Evolutionary conservation across 1,140 invertebrate genomes (phyloP), one percentile per base, ranked within the genome.

Genomic region (Drosophila erecta): DNA sequence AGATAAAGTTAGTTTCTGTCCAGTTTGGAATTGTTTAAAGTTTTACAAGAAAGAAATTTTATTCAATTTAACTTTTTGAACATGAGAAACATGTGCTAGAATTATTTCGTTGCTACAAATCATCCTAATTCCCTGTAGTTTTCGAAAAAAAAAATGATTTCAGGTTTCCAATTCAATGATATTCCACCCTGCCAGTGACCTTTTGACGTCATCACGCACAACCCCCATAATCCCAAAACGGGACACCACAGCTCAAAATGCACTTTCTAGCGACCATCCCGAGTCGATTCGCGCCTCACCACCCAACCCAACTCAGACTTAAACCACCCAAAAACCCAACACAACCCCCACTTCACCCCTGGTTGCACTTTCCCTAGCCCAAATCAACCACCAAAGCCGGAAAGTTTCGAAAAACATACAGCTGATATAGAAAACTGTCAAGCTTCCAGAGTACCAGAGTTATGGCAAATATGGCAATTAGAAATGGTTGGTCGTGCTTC

Each of bases 341-440:
- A 8, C 38, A 61, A 46, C 44, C 40, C 56, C 47, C 47, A 50
- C 47, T 15, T 49, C 50, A 12, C 33, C 20, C 22, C 35, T 24
- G 15, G 43, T 30, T 72, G 70, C 72, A 75, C 61, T 89, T 58
- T 89, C 79, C 79, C 84, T 65, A 71, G 79, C 46, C 57, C 66
- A 72, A 89, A 87, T 67, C 71, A 61, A 79, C 79, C 81, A 89
- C 79, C 84, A 58, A 59, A 53, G 50, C 41, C 20, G 43, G 24
- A 20, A 58, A 53, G 60, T 61, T 59, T 15, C 33, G 57, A 69
- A 86, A 80, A 40, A 47, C 35, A 59, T 40, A 33, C 50, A 64
- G 66, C 46, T 57, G 40, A 66, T 76, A 76, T 71, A 59, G 60
- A 77, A 85, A 84, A 80, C 33, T 60, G 37, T 74, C 83, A 71